These are phyloP conservation scores for Phalera bucephala DNA, from an alignment of 2,888 invertebrate species.

Conservation along the genomic window DNA sequence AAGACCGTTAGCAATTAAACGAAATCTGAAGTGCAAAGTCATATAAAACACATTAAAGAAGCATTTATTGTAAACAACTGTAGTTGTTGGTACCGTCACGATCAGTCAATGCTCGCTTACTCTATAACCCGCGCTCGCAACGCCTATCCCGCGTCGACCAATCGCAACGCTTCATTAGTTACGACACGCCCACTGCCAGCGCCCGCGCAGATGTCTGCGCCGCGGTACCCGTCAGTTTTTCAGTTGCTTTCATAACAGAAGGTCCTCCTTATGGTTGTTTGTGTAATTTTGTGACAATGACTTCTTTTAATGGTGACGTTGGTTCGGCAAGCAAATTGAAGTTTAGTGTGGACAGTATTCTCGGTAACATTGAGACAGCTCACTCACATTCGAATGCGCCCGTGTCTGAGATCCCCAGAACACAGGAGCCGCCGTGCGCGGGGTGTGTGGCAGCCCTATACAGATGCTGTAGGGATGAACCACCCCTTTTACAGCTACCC, in stretches of 20 bases:
- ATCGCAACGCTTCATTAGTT: conserved; percentile 44
- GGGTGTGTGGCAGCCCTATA: conserved; percentile 86
- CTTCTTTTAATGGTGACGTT: conserved; percentile 65
- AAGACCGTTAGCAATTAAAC: conserved; percentile 66
- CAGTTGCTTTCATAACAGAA: conserved; percentile 49
- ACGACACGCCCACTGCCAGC: conserved; percentile 66
- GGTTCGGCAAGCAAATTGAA: conserved; percentile 75
- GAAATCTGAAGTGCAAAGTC: conserved; percentile 66
- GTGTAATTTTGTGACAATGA: conserved; percentile 54
- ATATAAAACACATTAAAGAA: conserved; percentile 78
- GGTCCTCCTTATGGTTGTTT: conserved; percentile 33
- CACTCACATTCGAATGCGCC: conserved; percentile 18
- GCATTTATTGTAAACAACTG: conserved; percentile 79
- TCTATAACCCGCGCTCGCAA: conserved; percentile 50
- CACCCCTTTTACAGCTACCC: conserved; percentile 62
- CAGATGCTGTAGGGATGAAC: conserved; percentile 83
- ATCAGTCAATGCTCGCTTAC: conserved; percentile 67
- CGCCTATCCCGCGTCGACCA: conserved; percentile 60
- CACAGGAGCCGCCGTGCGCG: conserved; percentile 79
- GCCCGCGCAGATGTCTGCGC: conserved; percentile 53
- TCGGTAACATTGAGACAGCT: conserved; percentile 72
- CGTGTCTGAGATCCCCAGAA: conserved; percentile 41
- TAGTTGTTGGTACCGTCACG: conserved; percentile 63
- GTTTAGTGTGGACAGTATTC: conserved; percentile 88
- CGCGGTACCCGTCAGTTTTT: conserved; percentile 63